These are phyloP conservation scores for Meiosimyza platycephala DNA, from an alignment of 2,888 invertebrate species.

Conservation along the genomic window DNA sequence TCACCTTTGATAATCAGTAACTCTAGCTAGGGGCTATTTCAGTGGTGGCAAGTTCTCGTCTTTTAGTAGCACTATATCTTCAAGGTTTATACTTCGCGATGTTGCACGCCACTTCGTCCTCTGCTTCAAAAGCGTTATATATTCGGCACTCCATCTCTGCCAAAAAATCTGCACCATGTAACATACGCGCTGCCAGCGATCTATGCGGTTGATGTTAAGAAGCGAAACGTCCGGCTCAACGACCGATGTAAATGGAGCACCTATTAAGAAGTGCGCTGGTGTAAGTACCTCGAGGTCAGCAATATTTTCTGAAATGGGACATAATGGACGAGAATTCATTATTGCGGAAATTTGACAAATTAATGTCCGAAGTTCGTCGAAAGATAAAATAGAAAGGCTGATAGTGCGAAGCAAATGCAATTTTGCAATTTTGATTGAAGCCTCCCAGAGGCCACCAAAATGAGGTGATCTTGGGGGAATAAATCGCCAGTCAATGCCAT, in stretches of 20 bases:
- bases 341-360: constrained; percentile 42
- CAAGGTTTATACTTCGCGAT: not conserved
- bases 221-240: constrained; percentile 36
- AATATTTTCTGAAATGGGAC: constrained; percentile 33
- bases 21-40: too few relatives aligned
- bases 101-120: constrained; percentile 34
- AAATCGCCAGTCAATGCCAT: constrained; percentile 38
- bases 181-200: constrained; percentile 38
- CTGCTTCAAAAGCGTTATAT: constrained; percentile 37
- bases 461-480: constrained; percentile 41
- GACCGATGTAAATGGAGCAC: constrained; percentile 33
- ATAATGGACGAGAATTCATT: constrained; percentile 43
- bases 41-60: too few relatives aligned
- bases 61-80: too few relatives aligned
- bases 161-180: constrained; percentile 40
- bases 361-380: constrained; percentile 43
- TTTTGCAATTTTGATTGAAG: constrained; percentile 40
- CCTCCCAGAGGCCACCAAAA: constrained; percentile 41
- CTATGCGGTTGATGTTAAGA: constrained; percentile 38
- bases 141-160: constrained; percentile 35
- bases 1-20: too few relatives aligned
- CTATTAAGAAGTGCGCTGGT: constrained; percentile 34
- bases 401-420: constrained; percentile 39
- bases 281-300: not conserved
- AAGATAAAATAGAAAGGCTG: constrained; percentile 34